These are phyloP conservation scores for Lampropteryx suffumata DNA, from an alignment of 2,888 invertebrate species.

Conservation along the genomic window DNA sequence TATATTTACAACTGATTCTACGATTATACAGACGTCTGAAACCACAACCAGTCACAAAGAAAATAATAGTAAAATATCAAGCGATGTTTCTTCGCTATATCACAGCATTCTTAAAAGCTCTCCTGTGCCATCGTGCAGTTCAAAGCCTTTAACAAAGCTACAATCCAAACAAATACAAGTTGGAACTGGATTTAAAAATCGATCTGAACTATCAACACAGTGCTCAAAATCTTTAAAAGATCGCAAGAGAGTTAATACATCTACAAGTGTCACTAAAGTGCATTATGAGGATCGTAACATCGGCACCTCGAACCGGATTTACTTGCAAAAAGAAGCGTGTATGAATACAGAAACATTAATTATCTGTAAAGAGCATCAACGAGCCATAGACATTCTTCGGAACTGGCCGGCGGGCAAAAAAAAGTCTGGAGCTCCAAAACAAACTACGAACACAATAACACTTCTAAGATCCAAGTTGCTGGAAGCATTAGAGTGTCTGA, in stretches of 20 bases:
- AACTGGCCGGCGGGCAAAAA: slow-evolving; percentile 39
- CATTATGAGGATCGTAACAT: slow-evolving; percentile 39
- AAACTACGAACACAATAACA: slow-evolving; percentile 22
- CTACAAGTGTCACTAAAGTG: slow-evolving; percentile 44
- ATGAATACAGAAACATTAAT: slow-evolving; percentile 40
- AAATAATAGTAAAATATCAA: not conserved
- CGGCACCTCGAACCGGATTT: slow-evolving; percentile 28
- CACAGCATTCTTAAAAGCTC: not conserved
- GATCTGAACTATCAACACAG: slow-evolving; percentile 46
- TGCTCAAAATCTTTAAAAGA: slow-evolving; percentile 30
- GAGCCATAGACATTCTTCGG: slow-evolving; percentile 43
- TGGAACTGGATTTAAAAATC: slow-evolving; percentile 34
- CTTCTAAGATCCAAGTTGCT: slow-evolving; percentile 39
- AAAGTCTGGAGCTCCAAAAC: slow-evolving; percentile 15
- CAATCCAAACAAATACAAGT: slow-evolving; percentile 45
- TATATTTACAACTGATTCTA: slow-evolving; percentile 33
- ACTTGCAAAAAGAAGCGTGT: slow-evolving; percentile 40
- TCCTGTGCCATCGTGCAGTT: slow-evolving; percentile 13
- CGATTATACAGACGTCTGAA: slow-evolving; percentile 4
- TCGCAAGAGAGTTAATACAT: slow-evolving; percentile 37
- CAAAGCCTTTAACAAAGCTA: slow-evolving; percentile 9
- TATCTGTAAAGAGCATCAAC: slow-evolving; percentile 53
- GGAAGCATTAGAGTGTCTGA: slow-evolving; percentile 42
- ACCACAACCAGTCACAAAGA: slow-evolving; percentile 1
- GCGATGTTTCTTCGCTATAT: not conserved